Base-by-base conservation (phyloP, 2,797 vertebrate species). In the Onychomys arenicola region DNA sequence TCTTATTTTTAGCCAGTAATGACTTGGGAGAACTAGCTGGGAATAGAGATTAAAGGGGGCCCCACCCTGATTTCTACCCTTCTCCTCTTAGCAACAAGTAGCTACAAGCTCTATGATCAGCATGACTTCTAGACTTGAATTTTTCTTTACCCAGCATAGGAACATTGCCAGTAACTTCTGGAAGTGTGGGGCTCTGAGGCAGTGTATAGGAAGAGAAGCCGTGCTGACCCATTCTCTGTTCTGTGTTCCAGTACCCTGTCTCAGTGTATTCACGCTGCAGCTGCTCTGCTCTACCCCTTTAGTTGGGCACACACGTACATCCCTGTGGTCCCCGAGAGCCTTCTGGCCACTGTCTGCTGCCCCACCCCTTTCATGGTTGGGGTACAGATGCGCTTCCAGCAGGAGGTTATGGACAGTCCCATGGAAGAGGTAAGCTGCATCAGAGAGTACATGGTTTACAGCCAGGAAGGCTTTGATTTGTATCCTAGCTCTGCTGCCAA, bases 251-350 rank as follows among this genome's bases (percentile, higher is more conserved):
- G 99, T 17, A 99, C 99, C 12, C 98, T 99, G 90, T 99, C 99
- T 4, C 99, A 99, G 96, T 99, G 99, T 88, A 99, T 99, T 95
- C 99, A 99, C 0, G 99, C 99, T 0, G 99, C 99, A 0, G 99
- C 99, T 0, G 99, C 99, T 29, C 99, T 99, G n/a, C 99, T 99
- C 14, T 99, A 99, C 97, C 99, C 99, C 34, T 99, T 99, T 98
- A 99, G 98, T 96, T 99, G 99, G 99, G 99, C 99, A 73, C 99
- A 99, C 98, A 99, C 99, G 76, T 99, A 99, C 96, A 99, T 99
- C 98, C 99, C 99, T 0, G 99, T 99, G 27, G 99, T 99, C 43
- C 99, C 99, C 0, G 98, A 99, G 97, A 99, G 99, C 97, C 99
- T 99, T 59, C 99, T 99, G 0, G 99, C 99, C 80, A 99, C 99